Conservation (phyloP, 2,888 invertebrate species). For the Drosophila neonasuta region DNA sequence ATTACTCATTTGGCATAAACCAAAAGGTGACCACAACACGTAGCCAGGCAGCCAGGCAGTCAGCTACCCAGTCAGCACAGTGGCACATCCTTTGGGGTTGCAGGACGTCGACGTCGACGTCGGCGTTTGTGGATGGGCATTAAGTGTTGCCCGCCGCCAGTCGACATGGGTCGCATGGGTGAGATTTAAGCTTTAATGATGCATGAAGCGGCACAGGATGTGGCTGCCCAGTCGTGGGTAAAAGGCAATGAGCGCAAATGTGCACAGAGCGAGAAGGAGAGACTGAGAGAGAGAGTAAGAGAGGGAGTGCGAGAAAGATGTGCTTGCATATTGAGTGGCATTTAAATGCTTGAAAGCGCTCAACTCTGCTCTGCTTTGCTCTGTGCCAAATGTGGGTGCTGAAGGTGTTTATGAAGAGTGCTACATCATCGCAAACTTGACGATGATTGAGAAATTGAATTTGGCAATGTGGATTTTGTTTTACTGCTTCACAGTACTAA, state of each 20-base stretch:
- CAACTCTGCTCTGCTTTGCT: constrained; percentile 25
- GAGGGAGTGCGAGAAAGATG: constrained; percentile 44
- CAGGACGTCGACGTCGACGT: not conserved
- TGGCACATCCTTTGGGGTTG: constrained; percentile 43
- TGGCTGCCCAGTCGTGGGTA: constrained; percentile 77
- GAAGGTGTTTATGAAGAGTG: constrained; percentile 71
- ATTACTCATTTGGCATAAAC: constrained; percentile 75
- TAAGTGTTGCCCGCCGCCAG: constrained; percentile 71
- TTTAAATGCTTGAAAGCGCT: constrained; percentile 68
- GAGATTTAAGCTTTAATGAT: constrained; percentile 78
- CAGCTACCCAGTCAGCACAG: not conserved
- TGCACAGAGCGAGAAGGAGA: constrained; percentile 22
- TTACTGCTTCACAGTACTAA: not conserved
- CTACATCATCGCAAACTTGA: constrained; percentile 50
- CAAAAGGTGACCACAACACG: constrained; percentile 76
- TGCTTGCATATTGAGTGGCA: constrained; percentile 75
- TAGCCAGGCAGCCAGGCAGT: constrained; percentile 45
- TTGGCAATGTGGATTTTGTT: constrained; percentile 22
- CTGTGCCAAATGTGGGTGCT: constrained; percentile 23
- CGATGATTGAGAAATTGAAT: constrained; percentile 49
- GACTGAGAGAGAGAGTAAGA: not conserved
- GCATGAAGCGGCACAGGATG: constrained; percentile 78
- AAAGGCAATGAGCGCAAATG: constrained; percentile 77
- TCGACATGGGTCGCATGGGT: constrained; percentile 75
- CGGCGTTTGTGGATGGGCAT: constrained; percentile 43